Evolutionary conservation across 2,113 vertebrate genomes (phyloP).

Genomic region (Erinaceus europaeus): DNA sequence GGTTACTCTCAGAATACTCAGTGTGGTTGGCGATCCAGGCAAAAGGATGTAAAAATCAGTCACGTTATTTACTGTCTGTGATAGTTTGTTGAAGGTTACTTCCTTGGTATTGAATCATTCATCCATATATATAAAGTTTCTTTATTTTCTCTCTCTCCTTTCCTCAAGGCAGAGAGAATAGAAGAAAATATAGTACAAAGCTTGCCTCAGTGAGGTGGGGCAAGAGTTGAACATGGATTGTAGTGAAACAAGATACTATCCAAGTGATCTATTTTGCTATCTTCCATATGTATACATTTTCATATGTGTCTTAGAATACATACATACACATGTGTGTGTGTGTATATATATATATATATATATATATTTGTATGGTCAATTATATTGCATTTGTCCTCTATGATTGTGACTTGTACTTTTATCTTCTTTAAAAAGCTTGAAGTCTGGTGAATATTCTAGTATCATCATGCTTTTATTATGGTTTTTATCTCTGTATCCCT

Average conservation of each 20-base stretch:
- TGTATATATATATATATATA: too few species aligned
- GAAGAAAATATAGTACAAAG: too few species aligned
- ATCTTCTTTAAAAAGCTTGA: slow-evolving; percentile 5
- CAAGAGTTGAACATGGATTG: too few species aligned
- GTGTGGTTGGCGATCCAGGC: slow-evolving; percentile 29
- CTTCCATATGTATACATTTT: too few species aligned
- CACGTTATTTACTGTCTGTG: neutral
- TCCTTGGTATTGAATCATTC: slow-evolving; percentile 34
- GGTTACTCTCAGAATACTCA: slow-evolving; percentile 47
- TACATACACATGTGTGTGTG: too few species aligned
- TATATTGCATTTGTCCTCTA: neutral
- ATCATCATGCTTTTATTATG: neutral
- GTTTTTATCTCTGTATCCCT: slow-evolving; percentile 2
- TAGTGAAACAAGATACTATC: too few species aligned
- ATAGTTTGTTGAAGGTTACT: slow-evolving; percentile 27
- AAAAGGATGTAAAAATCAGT: slow-evolving; percentile 49
- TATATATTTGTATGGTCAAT: neutral
- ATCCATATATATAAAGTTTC: neutral
- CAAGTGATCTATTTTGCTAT: too few species aligned
- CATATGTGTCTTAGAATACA: too few species aligned
- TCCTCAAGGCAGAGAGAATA: too few species aligned
- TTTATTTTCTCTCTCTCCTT: neutral
- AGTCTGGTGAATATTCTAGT: neutral
- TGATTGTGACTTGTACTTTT: neutral
- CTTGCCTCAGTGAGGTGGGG: too few species aligned